Evolutionary conservation across 2,888 invertebrate species (phyloP).

Genomic region (Frankliniella intonsa): DNA sequence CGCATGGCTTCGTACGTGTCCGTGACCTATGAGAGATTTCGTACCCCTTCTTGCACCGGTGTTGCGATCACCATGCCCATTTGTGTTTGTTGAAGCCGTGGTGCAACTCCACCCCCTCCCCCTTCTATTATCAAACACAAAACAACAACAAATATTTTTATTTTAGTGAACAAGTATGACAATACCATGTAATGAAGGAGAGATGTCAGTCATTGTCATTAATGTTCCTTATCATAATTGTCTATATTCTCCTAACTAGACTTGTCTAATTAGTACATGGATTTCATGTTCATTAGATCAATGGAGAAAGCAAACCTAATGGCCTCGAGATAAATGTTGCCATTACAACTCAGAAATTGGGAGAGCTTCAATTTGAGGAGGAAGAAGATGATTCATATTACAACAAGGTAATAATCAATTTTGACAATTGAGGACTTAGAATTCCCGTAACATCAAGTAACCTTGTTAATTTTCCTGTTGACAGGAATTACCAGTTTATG

Average conservation of each 20-base stretch:
- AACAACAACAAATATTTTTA: too few species aligned
- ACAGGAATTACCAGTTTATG: constrained; percentile 88
- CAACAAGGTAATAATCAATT: constrained; percentile 52
- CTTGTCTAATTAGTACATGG: neutral
- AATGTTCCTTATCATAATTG: too few species aligned
- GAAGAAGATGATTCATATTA: constrained; percentile 89
- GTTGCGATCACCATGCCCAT: too few species aligned
- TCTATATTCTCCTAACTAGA: neutral
- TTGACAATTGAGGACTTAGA: neutral
- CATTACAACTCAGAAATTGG: constrained; percentile 66
- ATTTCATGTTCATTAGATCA: constrained; percentile 35
- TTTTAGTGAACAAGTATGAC: too few species aligned
- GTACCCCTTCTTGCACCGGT: too few species aligned
- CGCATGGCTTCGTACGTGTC: too few species aligned
- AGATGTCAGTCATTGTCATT: too few species aligned
- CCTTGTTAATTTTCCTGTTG: constrained; percentile 39
- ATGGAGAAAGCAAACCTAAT: constrained; percentile 47
- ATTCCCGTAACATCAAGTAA: neutral
- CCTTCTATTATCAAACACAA: too few species aligned
- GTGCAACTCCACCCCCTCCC: too few species aligned
- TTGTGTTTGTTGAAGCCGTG: too few species aligned
- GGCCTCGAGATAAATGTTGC: constrained; percentile 58
- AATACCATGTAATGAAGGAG: too few species aligned
- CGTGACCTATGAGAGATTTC: too few species aligned
- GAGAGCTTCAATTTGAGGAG: constrained; percentile 90